Evolutionary conservation across 2,797 vertebrate genomes (phyloP), one percentile per base, ranked within the genome.

Genomic region (Sebastolobus altivelis): DNA sequence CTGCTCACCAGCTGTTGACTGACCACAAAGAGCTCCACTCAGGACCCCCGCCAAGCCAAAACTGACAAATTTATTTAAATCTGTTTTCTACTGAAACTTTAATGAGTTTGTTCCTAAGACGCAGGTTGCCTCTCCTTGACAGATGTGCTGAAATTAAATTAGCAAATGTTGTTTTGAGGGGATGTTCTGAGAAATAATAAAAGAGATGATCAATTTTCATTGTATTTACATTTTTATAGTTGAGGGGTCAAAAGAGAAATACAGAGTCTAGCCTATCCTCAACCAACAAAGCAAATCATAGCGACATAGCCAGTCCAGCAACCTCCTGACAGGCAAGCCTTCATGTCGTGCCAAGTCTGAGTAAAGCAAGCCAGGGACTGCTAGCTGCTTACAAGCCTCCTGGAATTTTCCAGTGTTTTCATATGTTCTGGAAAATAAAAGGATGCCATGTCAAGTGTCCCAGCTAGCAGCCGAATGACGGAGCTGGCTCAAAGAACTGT

Each of bases 351-450:
- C 88, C 89, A 91, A 86, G 81, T 77, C 76, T 72, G 77, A 77
- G 75, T 67, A 79, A 76, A 88, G 43, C 52, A 52, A 80, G 79
- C 81, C 79, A 83, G 71, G 70, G 78, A 78, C 54, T 62, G 80
- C 81, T 68, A 37, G 60, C 77, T 84, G 58, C 77, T 82, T 82
- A 81, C 54, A 82, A 82, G 79, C 52, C 74, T 82, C n/a, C 75
- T 80, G 87, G 84, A 91, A 92, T 81, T 89, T 94, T 92, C 88
- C 88, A 75, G 65, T 91, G 85, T 89, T 88, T 92, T 88, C 78
- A 75, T 70, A 81, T 59, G 82, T 83, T 92, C 81, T 74, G 88
- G 86, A 82, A 92, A 91, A 89, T 81, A 87, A 90, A 90, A 72
- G 58, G 76, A 91, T 85, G 73, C 66, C 55, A 65, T 88, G 87